phyloP scores from a whole-genome alignment of 2,113 vertebrate species.

The Menidia beryllina region DNA sequence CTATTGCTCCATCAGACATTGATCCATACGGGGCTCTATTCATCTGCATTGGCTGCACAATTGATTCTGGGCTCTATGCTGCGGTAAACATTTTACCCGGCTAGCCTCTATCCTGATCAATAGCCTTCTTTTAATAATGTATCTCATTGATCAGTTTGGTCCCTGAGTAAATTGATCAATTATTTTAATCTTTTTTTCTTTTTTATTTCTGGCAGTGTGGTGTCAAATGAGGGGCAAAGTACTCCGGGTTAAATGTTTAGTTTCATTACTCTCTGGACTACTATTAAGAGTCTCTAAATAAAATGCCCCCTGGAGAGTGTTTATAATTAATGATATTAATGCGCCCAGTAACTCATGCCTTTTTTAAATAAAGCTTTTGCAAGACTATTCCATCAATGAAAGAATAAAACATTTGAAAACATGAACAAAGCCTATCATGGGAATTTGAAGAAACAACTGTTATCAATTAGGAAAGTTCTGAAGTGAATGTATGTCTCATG shows the following conservation, averaged over 20 bases:
- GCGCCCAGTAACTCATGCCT: neutral
- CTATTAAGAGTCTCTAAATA: conserved; percentile 8
- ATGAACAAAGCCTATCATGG: neutral
- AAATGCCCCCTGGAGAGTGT: conserved; percentile 1
- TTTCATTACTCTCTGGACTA: neutral
- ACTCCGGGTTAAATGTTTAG: conserved; percentile 58
- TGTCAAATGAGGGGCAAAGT: conserved; percentile 62
- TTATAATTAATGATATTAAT: neutral
- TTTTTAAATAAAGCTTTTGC: neutral
- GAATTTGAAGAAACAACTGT: neutral
- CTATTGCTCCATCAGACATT: conserved; percentile 72
- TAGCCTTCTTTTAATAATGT: conserved; percentile 86
- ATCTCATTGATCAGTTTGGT: conserved; percentile 84
- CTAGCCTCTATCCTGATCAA: conserved; percentile 79
- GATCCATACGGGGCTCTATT: conserved; percentile 77
- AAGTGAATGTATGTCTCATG: neutral
- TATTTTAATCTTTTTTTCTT: conserved; percentile 78
- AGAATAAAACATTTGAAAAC: neutral
- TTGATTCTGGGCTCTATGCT: conserved; percentile 80
- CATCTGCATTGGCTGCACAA: conserved; percentile 74
- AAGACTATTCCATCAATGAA: neutral
- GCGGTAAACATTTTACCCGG: conserved; percentile 83
- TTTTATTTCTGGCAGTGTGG: conserved; percentile 22
- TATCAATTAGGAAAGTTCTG: neutral
- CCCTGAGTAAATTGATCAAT: conserved; percentile 84